Evolutionary conservation across 2,888 invertebrate genomes (phyloP).

Genomic region (Leucoma salicis): DNA sequence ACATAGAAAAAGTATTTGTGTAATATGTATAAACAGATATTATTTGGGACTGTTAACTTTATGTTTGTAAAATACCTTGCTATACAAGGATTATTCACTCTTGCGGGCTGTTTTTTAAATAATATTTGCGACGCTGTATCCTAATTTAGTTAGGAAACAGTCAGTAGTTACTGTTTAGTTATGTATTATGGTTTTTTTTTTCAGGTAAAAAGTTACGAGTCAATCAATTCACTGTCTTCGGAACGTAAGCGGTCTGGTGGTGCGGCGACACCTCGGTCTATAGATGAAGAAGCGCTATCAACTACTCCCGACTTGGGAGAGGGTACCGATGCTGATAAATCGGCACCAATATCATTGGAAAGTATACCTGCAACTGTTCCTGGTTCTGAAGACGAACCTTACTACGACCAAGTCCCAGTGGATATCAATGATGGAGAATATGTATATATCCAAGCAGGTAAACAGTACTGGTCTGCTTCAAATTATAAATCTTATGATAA

Average conservation of each 20-base stretch:
- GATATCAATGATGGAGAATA: conserved; percentile 87
- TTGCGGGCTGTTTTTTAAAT: too few species aligned
- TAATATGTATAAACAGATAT: too few species aligned
- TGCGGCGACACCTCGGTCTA: conserved; percentile 76
- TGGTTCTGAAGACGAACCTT: conserved; percentile 83
- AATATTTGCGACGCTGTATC: too few species aligned
- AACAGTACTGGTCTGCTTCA: too few species aligned
- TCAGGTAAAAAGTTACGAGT: conserved; percentile 85
- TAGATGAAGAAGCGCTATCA: conserved; percentile 69
- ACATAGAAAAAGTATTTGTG: too few species aligned
- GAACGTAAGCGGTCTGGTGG: conserved; percentile 80
- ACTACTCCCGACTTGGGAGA: conserved; percentile 64
- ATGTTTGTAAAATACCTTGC: too few species aligned
- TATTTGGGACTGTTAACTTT: too few species aligned
- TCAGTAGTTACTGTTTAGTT: too few species aligned
- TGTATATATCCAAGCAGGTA: conserved; percentile 87
- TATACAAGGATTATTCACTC: too few species aligned
- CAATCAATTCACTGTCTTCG: conserved; percentile 84
- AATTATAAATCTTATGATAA: too few species aligned
- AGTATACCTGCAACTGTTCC: conserved; percentile 63
- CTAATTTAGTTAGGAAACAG: too few species aligned
- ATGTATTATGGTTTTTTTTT: background rate
- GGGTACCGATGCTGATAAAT: conserved; percentile 61
- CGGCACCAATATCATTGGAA: conserved; percentile 67
- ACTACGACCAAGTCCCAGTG: conserved; percentile 87